These are phyloP conservation scores for Phalanger gymnotis DNA, from an alignment of 2,797 vertebrate genomes.

Conservation along the genomic window DNA sequence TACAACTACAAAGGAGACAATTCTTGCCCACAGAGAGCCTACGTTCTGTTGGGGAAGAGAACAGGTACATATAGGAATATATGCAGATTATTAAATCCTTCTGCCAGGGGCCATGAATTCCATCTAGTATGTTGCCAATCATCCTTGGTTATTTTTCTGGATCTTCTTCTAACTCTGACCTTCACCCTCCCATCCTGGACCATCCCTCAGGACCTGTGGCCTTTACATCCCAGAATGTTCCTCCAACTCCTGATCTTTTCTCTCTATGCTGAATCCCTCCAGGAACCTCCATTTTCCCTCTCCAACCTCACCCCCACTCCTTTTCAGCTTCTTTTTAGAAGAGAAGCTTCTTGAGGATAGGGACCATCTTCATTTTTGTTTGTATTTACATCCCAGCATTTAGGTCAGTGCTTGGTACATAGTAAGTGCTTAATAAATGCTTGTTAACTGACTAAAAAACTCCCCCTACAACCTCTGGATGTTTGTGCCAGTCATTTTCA, in stretches of 20 bases:
- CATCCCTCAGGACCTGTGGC: not conserved
- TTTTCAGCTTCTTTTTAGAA: not conserved
- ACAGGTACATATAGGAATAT: not conserved
- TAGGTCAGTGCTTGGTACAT: not conserved
- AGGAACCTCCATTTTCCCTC: not conserved
- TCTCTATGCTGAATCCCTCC: not conserved
- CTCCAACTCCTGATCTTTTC: not conserved
- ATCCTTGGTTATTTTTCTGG: no score
- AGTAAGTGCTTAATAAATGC: not conserved
- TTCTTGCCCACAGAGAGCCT: not conserved
- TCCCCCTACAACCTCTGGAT: not conserved
- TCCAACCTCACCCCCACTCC: not conserved
- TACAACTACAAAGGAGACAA: not conserved
- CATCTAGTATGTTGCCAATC: not conserved
- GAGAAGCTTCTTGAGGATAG: not conserved
- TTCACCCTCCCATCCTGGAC: not conserved
- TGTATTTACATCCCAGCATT: no score
- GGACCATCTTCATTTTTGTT: no score
- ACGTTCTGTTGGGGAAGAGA: not conserved
- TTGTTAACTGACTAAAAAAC: not conserved
- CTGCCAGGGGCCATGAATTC: not conserved
- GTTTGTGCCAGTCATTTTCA: constrained; percentile 35
- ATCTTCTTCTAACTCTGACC: not conserved
- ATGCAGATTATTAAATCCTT: not conserved
- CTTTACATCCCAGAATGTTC: not conserved